These are phyloP conservation scores for Corynorhinus townsendii DNA, from an alignment of 2,113 vertebrate genomes.

Conservation along the genomic window DNA sequence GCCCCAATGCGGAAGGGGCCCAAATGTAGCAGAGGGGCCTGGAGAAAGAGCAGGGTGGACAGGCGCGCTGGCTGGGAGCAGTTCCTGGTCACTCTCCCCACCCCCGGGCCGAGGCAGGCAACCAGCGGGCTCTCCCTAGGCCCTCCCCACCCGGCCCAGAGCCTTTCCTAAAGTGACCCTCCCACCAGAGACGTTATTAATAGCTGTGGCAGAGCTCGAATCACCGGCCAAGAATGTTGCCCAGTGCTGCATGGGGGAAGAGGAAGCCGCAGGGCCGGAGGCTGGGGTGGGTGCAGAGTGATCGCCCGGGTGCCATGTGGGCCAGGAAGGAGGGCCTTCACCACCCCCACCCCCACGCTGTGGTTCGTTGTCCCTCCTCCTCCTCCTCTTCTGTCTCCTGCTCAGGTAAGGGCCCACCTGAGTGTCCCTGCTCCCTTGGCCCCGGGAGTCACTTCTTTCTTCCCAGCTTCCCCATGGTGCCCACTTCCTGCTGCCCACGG, in stretches of 20 bases:
- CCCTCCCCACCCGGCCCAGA: constrained; percentile 25
- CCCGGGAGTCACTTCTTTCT: not conserved
- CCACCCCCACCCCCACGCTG: not conserved
- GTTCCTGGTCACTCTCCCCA: not conserved
- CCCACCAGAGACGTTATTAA: constrained; percentile 64
- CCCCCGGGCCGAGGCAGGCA: not conserved
- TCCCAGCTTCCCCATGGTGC: accelerated
- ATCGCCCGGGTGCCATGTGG: constrained; percentile 74
- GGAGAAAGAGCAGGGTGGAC: constrained; percentile 66
- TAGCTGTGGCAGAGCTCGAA: not conserved
- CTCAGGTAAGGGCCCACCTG: constrained; percentile 75
- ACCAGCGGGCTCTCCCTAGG: not conserved
- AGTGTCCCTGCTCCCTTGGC: not conserved
- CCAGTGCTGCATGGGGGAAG: constrained; percentile 52
- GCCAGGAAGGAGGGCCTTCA: constrained; percentile 54
- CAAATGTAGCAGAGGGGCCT: not conserved
- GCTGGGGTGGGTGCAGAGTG: constrained; percentile 52
- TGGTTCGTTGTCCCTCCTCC: constrained; percentile 61
- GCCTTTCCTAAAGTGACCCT: constrained; percentile 50
- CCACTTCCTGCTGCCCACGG: not conserved
- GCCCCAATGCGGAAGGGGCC: accelerated
- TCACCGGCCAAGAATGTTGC: constrained; percentile 69
- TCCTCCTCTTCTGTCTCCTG: constrained; percentile 78
- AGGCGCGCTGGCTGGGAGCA: constrained; percentile 17
- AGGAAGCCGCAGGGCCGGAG: constrained; percentile 50